Conservation (phyloP, 2,113 vertebrate genomes). For the Phycodurus eques region DNA sequence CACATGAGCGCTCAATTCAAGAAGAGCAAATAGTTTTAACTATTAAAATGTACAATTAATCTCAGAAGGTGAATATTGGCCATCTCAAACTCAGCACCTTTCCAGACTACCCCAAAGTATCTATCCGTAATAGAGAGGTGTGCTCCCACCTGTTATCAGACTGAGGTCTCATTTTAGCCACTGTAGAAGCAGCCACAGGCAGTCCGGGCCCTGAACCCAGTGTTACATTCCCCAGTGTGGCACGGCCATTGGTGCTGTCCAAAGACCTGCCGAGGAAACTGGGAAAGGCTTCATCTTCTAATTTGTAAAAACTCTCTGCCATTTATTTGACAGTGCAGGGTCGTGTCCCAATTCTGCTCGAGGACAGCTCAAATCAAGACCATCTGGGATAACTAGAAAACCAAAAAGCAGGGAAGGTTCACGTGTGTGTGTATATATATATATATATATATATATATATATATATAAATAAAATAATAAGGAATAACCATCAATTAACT, state of each 20-base stretch:
- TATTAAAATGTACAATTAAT: background rate
- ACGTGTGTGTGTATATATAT: too few relatives aligned
- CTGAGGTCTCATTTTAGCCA: conserved; percentile 77
- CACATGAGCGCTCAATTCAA: background rate
- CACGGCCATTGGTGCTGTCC: conserved; percentile 66
- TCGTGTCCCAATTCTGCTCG: conserved; percentile 21
- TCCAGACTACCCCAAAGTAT: background rate
- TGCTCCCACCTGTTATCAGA: conserved; percentile 79
- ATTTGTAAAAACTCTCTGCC: conserved; percentile 81
- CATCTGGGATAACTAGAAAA: conserved; percentile 29
- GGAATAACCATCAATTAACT: background rate
- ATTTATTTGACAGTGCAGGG: conserved; percentile 28
- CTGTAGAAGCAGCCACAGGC: conserved; percentile 91
- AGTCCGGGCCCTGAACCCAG: conserved; percentile 84
- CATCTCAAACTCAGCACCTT: background rate
- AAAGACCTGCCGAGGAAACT: conserved; percentile 81
- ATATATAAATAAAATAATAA: too few relatives aligned
- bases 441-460: too few relatives aligned
- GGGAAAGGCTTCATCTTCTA: conserved; percentile 88
- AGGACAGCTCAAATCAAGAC: conserved; percentile 32
- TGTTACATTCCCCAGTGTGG: conserved; percentile 80
- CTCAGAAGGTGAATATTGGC: background rate
- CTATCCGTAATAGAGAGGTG: conserved; percentile 4
- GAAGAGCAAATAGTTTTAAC: background rate
- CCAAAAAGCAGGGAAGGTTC: background rate